Evolutionary conservation across 2,113 vertebrate genomes (phyloP).

Genomic region (Mirza zaza): DNA sequence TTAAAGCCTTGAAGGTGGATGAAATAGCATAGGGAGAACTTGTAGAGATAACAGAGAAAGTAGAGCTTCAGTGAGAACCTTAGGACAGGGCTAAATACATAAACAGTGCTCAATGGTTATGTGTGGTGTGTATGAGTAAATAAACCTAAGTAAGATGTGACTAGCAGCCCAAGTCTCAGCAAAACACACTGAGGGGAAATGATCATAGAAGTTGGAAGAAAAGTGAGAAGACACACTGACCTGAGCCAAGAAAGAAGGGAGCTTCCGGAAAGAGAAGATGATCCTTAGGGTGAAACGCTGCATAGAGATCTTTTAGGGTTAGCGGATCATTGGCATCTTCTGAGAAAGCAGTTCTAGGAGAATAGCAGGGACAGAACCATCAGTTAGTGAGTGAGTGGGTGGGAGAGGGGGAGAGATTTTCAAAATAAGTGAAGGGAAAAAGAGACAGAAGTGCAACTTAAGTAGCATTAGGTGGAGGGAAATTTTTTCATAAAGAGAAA

Average conservation of each 20-base stretch:
- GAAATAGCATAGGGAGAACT: neutral
- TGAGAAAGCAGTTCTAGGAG: neutral
- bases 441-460: neutral
- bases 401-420: neutral
- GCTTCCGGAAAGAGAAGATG: neutral
- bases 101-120: neutral
- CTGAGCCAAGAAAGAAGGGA: neutral
- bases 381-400: neutral
- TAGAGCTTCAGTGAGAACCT: neutral
- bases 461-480: neutral
- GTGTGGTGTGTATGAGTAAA: neutral
- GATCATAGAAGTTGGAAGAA: neutral
- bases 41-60: neutral
- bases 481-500: neutral
- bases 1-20: neutral
- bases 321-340: neutral
- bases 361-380: neutral
- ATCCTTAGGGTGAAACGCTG: neutral
- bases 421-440: neutral
- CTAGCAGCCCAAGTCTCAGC: neutral
- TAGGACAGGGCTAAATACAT: neutral
- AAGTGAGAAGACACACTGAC: neutral
- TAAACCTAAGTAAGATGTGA: neutral
- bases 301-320: neutral
- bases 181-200: neutral